Conservation (phyloP, 1,140 invertebrate species). For the Rhopalosiphum padi region DNA sequence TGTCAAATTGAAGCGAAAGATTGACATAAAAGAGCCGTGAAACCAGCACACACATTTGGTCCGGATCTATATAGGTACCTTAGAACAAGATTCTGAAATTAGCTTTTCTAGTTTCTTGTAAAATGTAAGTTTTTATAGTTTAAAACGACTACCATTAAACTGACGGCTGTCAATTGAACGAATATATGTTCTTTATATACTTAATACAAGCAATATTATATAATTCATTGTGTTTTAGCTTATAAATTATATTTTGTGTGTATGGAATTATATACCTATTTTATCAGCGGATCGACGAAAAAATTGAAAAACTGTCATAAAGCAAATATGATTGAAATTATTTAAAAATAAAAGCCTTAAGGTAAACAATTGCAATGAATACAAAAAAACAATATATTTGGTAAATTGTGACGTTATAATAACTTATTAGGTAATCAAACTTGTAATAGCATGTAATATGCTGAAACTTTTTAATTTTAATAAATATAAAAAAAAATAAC, state of each 20-base stretch:
- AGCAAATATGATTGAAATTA: background rate
- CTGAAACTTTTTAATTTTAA: too few relatives aligned
- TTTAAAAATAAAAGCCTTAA: background rate
- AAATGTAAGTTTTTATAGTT: background rate
- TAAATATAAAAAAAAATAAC: too few relatives aligned
- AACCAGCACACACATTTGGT: background rate
- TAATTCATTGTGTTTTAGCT: background rate
- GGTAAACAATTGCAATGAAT: background rate
- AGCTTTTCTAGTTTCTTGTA: conserved; percentile 17
- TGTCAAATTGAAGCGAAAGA: background rate
- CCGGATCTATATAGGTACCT: background rate
- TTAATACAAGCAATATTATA: background rate
- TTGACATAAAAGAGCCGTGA: background rate
- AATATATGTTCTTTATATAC: background rate
- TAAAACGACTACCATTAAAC: background rate
- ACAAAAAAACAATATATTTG: too few relatives aligned
- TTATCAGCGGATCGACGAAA: background rate
- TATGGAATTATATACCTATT: background rate
- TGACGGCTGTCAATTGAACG: background rate
- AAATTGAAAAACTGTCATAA: background rate
- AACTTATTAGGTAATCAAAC: too few relatives aligned
- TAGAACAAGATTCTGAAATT: background rate
- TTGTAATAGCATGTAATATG: too few relatives aligned
- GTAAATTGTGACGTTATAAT: too few relatives aligned
- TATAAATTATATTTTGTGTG: background rate